These are phyloP conservation scores for Campaea margaritaria DNA, from an alignment of 2,888 invertebrate genomes.

Conservation along the genomic window DNA sequence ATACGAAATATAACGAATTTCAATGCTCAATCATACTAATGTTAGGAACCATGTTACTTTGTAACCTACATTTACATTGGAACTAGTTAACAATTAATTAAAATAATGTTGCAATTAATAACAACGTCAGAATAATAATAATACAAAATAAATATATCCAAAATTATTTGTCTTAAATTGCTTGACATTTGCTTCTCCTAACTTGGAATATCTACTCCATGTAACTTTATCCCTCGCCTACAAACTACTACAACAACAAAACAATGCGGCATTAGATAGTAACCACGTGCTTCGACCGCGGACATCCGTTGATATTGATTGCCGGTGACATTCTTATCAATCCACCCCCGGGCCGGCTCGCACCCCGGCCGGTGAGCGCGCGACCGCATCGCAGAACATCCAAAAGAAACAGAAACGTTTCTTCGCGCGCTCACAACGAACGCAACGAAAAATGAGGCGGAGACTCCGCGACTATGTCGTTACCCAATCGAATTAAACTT, in stretches of 20 bases:
- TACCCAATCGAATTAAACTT: constrained; percentile 67
- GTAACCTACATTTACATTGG: no score
- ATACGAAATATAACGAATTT: no score
- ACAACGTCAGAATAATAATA: no score
- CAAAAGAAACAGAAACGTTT: constrained; percentile 87
- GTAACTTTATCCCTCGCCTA: not conserved
- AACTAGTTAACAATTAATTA: no score
- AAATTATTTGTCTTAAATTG: no score
- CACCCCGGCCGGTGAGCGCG: constrained; percentile 50
- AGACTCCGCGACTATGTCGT: constrained; percentile 69
- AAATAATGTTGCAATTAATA: no score
- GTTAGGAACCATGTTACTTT: no score
- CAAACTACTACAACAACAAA: constrained; percentile 17
- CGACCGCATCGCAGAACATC: constrained; percentile 78
- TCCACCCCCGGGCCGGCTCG: constrained; percentile 70
- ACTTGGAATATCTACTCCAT: not conserved
- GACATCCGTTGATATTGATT: constrained; percentile 86
- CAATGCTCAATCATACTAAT: no score
- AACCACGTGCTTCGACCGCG: constrained; percentile 32
- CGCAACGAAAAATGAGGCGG: constrained; percentile 82
- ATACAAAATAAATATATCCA: no score
- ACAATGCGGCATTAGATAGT: constrained; percentile 16
- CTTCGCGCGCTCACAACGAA: constrained; percentile 80
- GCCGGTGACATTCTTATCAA: constrained; percentile 88
- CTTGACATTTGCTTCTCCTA: not conserved